Conservation (phyloP, 2,888 invertebrate species). For the Scaptomyza flava region DNA sequence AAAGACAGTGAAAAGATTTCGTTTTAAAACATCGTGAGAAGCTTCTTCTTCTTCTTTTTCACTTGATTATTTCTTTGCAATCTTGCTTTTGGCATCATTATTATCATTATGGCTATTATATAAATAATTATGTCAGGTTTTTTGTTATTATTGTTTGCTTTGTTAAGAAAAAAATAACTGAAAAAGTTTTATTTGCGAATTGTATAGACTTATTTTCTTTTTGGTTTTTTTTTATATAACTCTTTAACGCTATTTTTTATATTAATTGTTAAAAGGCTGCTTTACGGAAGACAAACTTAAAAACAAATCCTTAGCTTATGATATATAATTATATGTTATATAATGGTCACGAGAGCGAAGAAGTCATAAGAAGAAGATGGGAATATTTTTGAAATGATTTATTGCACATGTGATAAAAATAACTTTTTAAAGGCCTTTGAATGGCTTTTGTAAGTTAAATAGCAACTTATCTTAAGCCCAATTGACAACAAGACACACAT, state of each 20-base stretch:
- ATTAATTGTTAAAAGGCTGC: background rate
- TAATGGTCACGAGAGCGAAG: background rate
- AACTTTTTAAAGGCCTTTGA: background rate
- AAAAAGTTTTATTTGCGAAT: conserved; percentile 12
- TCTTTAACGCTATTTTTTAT: conserved; percentile 14
- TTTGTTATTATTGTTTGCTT: conserved; percentile 11
- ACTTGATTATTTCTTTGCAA: background rate
- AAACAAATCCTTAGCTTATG: conserved; percentile 12
- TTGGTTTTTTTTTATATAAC: background rate
- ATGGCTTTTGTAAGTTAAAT: background rate
- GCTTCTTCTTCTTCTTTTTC: no score
- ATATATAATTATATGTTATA: conserved; percentile 8
- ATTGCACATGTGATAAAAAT: no score
- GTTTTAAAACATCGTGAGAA: conserved; percentile 6
- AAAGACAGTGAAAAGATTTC: conserved; percentile 5
- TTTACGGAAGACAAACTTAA: conserved; percentile 31
- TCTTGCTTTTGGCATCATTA: conserved; percentile 22
- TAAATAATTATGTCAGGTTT: conserved; percentile 45
- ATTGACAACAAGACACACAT: background rate
- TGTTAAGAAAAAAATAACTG: no score
- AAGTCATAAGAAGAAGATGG: background rate
- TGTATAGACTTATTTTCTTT: background rate
- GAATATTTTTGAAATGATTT: background rate
- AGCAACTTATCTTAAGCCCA: background rate
- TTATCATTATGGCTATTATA: conserved; percentile 7